phyloP scores from a whole-genome alignment of 2,888 invertebrate species.

The Tethea ocularis region DNA sequence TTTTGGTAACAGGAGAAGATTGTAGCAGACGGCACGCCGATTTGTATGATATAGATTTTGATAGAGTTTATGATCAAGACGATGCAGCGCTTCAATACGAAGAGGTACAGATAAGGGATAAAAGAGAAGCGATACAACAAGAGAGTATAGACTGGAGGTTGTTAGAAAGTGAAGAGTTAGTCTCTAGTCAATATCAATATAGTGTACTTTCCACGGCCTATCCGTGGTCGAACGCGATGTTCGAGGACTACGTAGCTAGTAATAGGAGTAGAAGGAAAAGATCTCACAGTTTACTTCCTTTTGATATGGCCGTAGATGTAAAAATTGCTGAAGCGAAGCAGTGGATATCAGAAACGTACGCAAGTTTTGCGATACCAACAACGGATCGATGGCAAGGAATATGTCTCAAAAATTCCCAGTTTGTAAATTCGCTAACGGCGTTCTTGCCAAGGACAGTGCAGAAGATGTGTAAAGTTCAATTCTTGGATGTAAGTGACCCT shows the following conservation, averaged over 20 bases:
- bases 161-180: slow-evolving; percentile 70
- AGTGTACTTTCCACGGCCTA: slow-evolving; percentile 77
- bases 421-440: slow-evolving; percentile 90
- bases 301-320: slow-evolving; percentile 85
- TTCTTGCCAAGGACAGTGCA: slow-evolving; percentile 90
- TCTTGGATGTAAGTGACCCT: slow-evolving; percentile 91
- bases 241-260: slow-evolving; percentile 78
- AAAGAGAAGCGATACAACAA: slow-evolving; percentile 59
- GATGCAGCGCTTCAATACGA: slow-evolving; percentile 74
- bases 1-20: slow-evolving; percentile 88
- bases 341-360: slow-evolving; percentile 94
- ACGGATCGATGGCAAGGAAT: slow-evolving; percentile 91
- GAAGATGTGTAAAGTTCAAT: slow-evolving; percentile 89
- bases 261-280: slow-evolving; percentile 81
- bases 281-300: slow-evolving; percentile 67
- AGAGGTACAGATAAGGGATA: slow-evolving; percentile 70
- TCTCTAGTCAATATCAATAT: slow-evolving; percentile 80
- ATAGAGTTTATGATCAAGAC: slow-evolving; percentile 82
- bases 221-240: slow-evolving; percentile 80
- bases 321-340: slow-evolving; percentile 90
- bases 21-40: slow-evolving; percentile 87
- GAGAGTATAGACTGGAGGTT: slow-evolving; percentile 77
- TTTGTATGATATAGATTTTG: slow-evolving; percentile 83
- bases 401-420: slow-evolving; percentile 91
- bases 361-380: slow-evolving; percentile 94